Percentiles rank a stretch among this genome's conserved stretches.
Conservation (phyloP, 2,797 vertebrate species). For the Sarcophilus harrisii region DNA sequence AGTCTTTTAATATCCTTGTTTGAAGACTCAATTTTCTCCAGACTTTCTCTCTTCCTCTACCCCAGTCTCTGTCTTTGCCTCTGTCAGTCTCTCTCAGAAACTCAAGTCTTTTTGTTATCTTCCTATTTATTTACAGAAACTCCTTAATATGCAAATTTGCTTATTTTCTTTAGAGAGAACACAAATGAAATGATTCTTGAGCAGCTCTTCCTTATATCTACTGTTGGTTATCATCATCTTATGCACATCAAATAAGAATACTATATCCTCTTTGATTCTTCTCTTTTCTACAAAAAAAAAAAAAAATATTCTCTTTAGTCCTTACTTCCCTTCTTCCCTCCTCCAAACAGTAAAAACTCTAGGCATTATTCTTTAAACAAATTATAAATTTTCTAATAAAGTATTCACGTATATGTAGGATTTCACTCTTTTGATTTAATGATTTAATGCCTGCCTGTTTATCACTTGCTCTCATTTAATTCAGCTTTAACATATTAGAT, state of each 20-base stretch:
- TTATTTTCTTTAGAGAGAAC: too few relatives aligned
- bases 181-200: too few relatives aligned
- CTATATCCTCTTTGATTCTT: background rate
- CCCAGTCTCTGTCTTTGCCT: too few relatives aligned
- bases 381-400: background rate
- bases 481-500: background rate
- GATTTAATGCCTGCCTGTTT: background rate
- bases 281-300: background rate
- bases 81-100: too few relatives aligned
- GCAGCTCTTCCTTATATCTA: too few relatives aligned
- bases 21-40: too few relatives aligned
- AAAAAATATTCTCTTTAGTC: background rate
- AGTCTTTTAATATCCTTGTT: background rate
- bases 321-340: background rate
- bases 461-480: background rate
- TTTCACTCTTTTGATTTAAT: background rate
- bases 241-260: background rate
- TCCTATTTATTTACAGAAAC: too few relatives aligned
- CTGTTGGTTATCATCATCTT: background rate
- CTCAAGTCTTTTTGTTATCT: too few relatives aligned
- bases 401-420: background rate
- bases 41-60: too few relatives aligned
- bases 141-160: too few relatives aligned
- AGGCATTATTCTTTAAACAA: background rate
- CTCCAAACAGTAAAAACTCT: background rate